A percentile compares a stretch with the other conserved stretches of the same genome.
Evolutionary conservation across 2,888 invertebrate species (phyloP).

Genomic region (Leucophora obtusa): DNA sequence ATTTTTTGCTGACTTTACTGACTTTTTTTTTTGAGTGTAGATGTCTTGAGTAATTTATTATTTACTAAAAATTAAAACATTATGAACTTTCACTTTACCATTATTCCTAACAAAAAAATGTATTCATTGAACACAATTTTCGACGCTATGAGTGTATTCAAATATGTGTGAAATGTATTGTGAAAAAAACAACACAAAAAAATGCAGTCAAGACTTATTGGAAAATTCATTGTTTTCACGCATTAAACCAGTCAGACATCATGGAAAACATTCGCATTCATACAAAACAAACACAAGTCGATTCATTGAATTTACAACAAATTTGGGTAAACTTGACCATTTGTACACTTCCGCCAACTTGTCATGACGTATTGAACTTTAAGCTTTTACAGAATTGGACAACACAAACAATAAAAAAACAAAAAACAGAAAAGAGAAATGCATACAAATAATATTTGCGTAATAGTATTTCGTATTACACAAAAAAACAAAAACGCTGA

Average conservation of each 20-base stretch:
- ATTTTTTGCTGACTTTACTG: too few relatives aligned
- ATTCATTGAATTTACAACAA: slow-evolving; percentile 41
- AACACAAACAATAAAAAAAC: neutral
- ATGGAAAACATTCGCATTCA: slow-evolving; percentile 15
- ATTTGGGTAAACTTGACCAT: slow-evolving; percentile 51
- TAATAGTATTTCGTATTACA: slow-evolving; percentile 1
- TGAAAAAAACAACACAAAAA: neutral
- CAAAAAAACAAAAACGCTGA: neutral
- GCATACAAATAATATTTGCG: neutral
- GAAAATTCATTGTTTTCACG: neutral
- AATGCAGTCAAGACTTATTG: neutral
- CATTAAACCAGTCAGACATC: slow-evolving; percentile 14
- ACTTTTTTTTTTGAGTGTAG: too few relatives aligned
- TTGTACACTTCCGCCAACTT: slow-evolving; percentile 56
- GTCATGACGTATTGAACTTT: slow-evolving; percentile 57
- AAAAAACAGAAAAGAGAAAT: neutral
- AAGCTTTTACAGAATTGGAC: slow-evolving; percentile 27
- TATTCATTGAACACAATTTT: too few relatives aligned
- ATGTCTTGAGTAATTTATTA: too few relatives aligned
- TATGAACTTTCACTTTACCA: too few relatives aligned
- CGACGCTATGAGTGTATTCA: too few relatives aligned
- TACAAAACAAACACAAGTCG: slow-evolving; percentile 4
- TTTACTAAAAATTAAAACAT: too few relatives aligned
- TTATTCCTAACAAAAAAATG: too few relatives aligned
- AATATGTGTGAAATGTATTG: neutral